Evolutionary conservation across 37 sponge, comb jelly and placozoan species (phyloP), one percentile per base, ranked within the genome.

Genomic region (Dysidea cf. avara): DNA sequence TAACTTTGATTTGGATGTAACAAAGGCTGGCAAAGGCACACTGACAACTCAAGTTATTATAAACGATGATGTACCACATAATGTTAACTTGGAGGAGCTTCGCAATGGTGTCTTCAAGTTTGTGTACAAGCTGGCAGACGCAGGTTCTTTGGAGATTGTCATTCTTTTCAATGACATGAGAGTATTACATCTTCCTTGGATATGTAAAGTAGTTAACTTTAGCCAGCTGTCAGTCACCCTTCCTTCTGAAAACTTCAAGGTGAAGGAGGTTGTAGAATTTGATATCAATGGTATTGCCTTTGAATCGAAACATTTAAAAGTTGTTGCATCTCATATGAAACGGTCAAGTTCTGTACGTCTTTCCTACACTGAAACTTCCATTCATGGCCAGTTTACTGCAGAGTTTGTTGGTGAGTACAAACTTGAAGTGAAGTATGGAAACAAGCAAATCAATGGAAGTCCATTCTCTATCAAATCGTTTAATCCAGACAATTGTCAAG

Each of bases 351-450:
- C 46, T 43, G 46, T 43, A 43, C 46, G 46, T 43, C 9, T 43
- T 12, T 43, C 46, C 9, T 43, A 43, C 46, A 43, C 46, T 43
- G 46, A 43, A 12, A 43, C 46, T 12, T 43, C 46, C 5, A 43
- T 43, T 12, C 46, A 79, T 29, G 86, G 68, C 9, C 54, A 56
- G 0, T 89, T 87, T 56, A 72, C 82, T 16, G 74, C 94, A 39
- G 71, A 84, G 43, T 39, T 64, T 7, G 69, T 71, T 4, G 94
- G 94, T 22, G 70, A 83, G n/a, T 89, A 93, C 61, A 26, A 35
- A 1, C 75, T 93, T 12, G 55, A 82, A 26, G 83, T 93, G 43
- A 81, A 57, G 37, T 56, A 66, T 39, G 60, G 62, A 5, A 82
- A 58, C 20, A 67, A 79, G 31, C 61, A 85, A 31, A 76, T 93